Percentiles rank a stretch among this genome's conserved stretches.
Evolutionary conservation across 2,888 invertebrate genomes (phyloP).

Genomic region (Noctua pronuba): DNA sequence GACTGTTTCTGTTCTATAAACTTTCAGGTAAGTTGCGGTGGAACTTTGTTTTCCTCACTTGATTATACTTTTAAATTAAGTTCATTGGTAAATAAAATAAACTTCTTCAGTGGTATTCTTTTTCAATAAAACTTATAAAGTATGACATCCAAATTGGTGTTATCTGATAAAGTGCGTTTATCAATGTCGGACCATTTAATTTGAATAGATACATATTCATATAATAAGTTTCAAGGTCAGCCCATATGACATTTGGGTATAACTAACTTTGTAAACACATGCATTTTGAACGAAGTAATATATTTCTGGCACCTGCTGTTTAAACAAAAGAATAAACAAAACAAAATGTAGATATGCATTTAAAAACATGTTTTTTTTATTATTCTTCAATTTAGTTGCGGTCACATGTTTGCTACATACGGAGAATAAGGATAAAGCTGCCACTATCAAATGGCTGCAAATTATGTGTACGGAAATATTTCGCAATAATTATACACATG

Average conservation of each 20-base stretch:
- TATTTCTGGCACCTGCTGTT: conserved; percentile 24
- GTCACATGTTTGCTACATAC: conserved; percentile 44
- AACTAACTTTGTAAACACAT: conserved; percentile 16
- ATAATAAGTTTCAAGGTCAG: conserved; percentile 55
- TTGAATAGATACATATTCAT: conserved; percentile 47
- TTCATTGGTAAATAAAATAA: conserved; percentile 7
- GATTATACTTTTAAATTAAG: conserved; percentile 7
- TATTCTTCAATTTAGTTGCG: conserved; percentile 11
- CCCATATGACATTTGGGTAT: conserved; percentile 20
- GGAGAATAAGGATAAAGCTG: conserved; percentile 32
- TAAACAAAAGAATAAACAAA: conserved; percentile 20
- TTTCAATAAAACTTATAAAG: conserved; percentile 32
- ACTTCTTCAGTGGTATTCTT: not conserved
- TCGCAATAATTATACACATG: conserved; percentile 10
- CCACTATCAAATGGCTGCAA: conserved; percentile 19
- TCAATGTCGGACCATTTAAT: conserved; percentile 58
- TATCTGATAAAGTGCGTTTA: conserved; percentile 63
- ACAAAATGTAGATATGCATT: conserved; percentile 1
- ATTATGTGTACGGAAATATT: conserved; percentile 21
- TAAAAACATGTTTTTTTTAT: not conserved
- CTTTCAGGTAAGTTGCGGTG: conserved; percentile 69
- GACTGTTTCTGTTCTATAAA: conserved; percentile 75
- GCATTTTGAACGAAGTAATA: not conserved
- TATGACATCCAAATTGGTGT: conserved; percentile 32
- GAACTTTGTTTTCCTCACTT: conserved; percentile 27